Percentiles rank a stretch among this genome's conserved stretches.
Evolutionary conservation across 1,140 invertebrate genomes (phyloP).

Genomic region (Elysia chlorotica): DNA sequence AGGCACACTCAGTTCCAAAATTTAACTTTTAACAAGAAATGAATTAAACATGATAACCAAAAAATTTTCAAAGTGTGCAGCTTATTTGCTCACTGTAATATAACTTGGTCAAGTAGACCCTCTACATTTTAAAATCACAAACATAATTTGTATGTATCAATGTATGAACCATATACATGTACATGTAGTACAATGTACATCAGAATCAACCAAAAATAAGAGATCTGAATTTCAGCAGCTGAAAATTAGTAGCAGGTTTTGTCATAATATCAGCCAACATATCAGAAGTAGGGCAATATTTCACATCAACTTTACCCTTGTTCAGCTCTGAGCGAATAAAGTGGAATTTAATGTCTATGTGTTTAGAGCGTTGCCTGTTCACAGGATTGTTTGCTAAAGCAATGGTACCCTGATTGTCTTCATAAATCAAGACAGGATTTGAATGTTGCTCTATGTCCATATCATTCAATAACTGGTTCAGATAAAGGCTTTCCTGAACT

Average conservation of each 20-base stretch:
- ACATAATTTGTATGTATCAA: background rate
- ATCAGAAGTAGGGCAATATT: background rate
- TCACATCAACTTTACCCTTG: conserved; percentile 7
- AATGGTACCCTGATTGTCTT: conserved; percentile 42
- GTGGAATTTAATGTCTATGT: conserved; percentile 57
- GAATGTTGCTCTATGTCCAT: conserved; percentile 7
- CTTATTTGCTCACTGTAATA: too few species aligned
- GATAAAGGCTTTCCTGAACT: conserved; percentile 28
- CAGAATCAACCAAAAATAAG: background rate
- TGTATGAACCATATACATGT: background rate
- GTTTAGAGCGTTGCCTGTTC: conserved; percentile 59
- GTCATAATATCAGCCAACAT: conserved; percentile 22
- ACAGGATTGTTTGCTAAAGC: conserved; percentile 57
- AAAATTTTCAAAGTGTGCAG: too few species aligned
- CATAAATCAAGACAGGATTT: background rate
- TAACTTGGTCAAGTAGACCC: too few species aligned
- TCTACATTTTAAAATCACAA: background rate
- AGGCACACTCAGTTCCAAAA: too few species aligned
- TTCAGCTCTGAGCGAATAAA: conserved; percentile 51
- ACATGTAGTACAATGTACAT: background rate
- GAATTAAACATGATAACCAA: too few species aligned
- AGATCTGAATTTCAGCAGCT: conserved; percentile 1
- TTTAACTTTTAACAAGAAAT: too few species aligned
- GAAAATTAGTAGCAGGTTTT: conserved; percentile 13
- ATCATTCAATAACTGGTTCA: conserved; percentile 21